A percentile compares a stretch with the other conserved stretches of the same genome.
These are phyloP conservation scores for Entosphenus tridentatus DNA, from an alignment of 2,113 vertebrate genomes.

Conservation along the genomic window DNA sequence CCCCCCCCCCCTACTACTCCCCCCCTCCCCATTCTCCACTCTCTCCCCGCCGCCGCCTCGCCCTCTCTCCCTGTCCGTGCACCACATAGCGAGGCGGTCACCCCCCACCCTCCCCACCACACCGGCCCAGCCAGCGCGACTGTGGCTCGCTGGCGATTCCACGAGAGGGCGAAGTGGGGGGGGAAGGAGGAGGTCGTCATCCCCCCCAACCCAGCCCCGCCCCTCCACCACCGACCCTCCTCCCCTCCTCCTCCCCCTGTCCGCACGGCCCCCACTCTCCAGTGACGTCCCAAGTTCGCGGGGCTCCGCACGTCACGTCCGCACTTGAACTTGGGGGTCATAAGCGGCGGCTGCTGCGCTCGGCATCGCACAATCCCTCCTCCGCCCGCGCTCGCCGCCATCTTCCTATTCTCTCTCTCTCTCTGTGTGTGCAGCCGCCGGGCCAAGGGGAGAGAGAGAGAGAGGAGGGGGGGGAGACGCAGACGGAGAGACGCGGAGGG, in stretches of 20 bases:
- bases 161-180: neutral
- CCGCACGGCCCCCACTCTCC: neutral
- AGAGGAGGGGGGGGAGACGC: no score
- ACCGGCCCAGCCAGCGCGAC: no score
- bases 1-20: no score
- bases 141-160: no score
- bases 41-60: no score
- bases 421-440: no score
- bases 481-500: no score
- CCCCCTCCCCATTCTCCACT: no score
- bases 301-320: conserved; percentile 6
- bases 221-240: neutral
- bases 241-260: neutral
- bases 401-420: neutral
- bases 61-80: no score
- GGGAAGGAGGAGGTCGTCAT: neutral
- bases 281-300: conserved; percentile 4
- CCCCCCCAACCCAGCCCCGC: conserved; percentile 4
- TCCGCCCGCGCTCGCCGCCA: conserved; percentile 1
- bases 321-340: conserved; percentile 6
- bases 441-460: no score
- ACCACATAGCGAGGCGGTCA: no score
- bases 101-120: no score
- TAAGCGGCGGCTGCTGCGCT: neutral
- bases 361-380: conserved; percentile 1